phyloP scores from a whole-genome alignment of 2,888 invertebrate species.

The Stenchaetothrips biformis region DNA sequence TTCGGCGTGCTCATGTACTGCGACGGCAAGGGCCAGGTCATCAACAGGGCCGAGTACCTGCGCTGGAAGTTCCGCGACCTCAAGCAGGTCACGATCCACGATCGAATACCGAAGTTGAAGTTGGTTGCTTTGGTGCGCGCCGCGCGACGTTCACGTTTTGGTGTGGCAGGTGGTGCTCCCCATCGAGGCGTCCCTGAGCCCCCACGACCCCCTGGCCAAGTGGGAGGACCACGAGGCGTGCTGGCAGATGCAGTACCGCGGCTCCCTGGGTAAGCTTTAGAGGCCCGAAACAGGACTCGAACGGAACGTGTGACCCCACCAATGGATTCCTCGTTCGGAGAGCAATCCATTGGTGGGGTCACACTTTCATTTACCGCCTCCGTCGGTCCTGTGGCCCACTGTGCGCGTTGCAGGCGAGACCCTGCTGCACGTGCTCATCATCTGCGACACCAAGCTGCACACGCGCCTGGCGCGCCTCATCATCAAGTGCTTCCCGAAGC shows the following conservation, averaged over 20 bases:
- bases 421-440: constrained; percentile 87
- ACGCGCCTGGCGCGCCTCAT: constrained; percentile 82
- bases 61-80: constrained; percentile 86
- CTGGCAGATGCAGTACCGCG: constrained; percentile 96
- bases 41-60: constrained; percentile 81
- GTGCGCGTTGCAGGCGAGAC: constrained; percentile 59
- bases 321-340: no score
- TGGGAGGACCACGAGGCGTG: constrained; percentile 91
- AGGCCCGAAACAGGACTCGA: no score
- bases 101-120: background rate
- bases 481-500: constrained; percentile 83
- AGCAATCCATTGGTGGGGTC: no score
- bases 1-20: constrained; percentile 85
- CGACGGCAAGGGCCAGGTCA: constrained; percentile 75
- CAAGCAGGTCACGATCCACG: constrained; percentile 57
- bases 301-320: no score
- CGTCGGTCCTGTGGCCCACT: no score
- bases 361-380: no score
- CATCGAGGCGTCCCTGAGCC: constrained; percentile 77
- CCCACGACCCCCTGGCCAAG: constrained; percentile 80
- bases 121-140: background rate
- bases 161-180: constrained; percentile 64
- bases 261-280: constrained; percentile 78
- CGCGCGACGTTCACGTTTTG: background rate
- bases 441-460: constrained; percentile 76